phyloP scores from a whole-genome alignment of 53 echinoderm and acorn worm genomes.

The Glandiceps talaboti region DNA sequence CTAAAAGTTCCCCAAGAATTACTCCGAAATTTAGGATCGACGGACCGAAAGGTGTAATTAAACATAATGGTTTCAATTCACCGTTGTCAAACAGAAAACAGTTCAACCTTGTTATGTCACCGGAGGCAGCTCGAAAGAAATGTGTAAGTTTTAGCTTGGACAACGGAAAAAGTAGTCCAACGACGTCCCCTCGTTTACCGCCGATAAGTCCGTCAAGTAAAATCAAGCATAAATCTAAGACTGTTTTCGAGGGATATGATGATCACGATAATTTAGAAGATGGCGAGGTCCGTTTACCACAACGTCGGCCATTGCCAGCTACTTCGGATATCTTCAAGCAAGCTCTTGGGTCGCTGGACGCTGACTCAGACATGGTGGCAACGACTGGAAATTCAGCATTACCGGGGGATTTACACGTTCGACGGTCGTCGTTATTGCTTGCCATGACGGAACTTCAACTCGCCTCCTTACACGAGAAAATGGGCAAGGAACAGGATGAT shows the following conservation, averaged over 20 bases:
- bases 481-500: neutral
- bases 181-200: neutral
- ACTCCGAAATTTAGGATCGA: neutral
- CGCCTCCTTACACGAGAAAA: neutral
- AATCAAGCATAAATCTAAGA: neutral
- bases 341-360: conserved; percentile 12
- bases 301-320: conserved; percentile 19
- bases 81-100: neutral
- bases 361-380: conserved; percentile 2
- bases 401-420: conserved; percentile 30
- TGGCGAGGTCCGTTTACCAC: neutral
- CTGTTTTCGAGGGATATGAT: neutral
- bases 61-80: neutral
- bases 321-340: conserved; percentile 25
- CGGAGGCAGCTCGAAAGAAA: neutral
- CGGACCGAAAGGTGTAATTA: neutral
- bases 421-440: conserved; percentile 20
- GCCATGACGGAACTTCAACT: conserved; percentile 3
- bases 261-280: neutral
- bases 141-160: neutral
- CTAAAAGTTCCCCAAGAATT: neutral
- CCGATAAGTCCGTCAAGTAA: neutral
- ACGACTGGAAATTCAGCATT: neutral
- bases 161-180: neutral
- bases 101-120: neutral